Base-by-base conservation (phyloP, 2,113 vertebrate genomes). In the Notechis scutatus region DNA sequence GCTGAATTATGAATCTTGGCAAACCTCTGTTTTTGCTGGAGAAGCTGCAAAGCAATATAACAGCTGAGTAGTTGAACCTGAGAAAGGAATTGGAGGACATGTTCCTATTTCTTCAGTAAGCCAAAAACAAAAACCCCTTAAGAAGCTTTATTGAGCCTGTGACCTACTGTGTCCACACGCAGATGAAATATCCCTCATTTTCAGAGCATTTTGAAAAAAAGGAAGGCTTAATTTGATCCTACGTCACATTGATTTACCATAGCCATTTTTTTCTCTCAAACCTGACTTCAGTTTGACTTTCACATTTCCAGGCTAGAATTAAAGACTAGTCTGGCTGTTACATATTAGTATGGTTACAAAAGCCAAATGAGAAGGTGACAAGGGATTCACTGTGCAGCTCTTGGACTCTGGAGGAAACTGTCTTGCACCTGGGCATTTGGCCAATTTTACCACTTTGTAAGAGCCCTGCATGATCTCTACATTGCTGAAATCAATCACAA, bases 21-120 rank as follows among this genome's bases (percentile, higher is more conserved):
- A 59, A 61, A 59, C 85, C 56, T 85, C 69, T 86, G 29, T 61
- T 93, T 89, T 93, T 26, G 24, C 55, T 89, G n/a, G 26, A 93
- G 20, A n/a, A 91, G 69, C 54, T 18, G 81, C 61, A 52, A 56
- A 85, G 24, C 14, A 81, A 88, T 87, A 42, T 88, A 90, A 91
- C 10, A 47, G 34, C 26, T 90, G 39, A 50, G 29, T 45, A 45
- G 55, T 24, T 88, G n/a, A 52, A 85, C 2, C 57, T 42, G 47
- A 15, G 50, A 56, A 90, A 91, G n/a, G 45, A 57, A 42, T 45
- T 54, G 55, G 56, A 87, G 69, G 45, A 57, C 4, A 24, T 23
- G 29, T 85, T 54, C 2, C 45, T 23, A 52, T n/a, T 21, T 18
- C 12, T 42, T 29, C n/a, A 61, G 45, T n/a, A 56, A 56, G 64